Percentiles rank a stretch among this genome's conserved stretches.
phyloP scores from a whole-genome alignment of 2,888 invertebrate genomes.

The Proisotoma minuta region DNA sequence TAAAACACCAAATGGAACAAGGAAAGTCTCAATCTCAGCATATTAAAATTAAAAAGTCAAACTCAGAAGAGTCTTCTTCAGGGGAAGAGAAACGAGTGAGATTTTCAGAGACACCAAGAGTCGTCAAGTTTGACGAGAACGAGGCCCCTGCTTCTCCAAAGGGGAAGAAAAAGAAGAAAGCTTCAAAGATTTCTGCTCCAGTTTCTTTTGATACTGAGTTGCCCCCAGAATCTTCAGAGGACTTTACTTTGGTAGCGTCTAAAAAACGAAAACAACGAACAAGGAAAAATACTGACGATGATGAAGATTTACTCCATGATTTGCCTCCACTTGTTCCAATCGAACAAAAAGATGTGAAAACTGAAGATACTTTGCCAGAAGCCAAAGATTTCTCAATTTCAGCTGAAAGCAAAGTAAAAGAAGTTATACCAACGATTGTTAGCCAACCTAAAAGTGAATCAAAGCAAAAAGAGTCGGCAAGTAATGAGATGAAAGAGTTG shows the following conservation, averaged over 20 bases:
- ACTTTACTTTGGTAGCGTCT: conserved; percentile 7
- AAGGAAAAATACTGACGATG: no score
- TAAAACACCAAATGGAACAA: not conserved
- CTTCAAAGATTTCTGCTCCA: no score
- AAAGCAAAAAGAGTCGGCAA: no score
- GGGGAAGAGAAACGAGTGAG: conserved; percentile 28
- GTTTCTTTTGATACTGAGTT: not conserved
- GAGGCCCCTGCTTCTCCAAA: not conserved
- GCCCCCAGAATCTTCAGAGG: conserved; percentile 2
- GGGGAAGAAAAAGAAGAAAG: conserved; percentile 8
- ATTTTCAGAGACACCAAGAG: conserved; percentile 10
- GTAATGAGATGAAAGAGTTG: no score
- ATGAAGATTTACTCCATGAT: not conserved
- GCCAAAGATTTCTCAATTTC: no score
- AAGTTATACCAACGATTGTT: no score
- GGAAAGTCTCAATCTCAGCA: not conserved
- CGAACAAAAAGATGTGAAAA: not conserved
- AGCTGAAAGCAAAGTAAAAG: no score
- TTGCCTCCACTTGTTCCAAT: not conserved
- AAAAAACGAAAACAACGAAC: not conserved
- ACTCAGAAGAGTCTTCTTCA: not conserved
- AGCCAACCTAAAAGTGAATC: no score
- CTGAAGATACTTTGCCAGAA: conserved; percentile 16
- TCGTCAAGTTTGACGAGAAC: not conserved
- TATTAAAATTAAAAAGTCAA: not conserved